Base-by-base conservation (phyloP, 2,888 invertebrate species). In the Mechanitis messenoides region DNA sequence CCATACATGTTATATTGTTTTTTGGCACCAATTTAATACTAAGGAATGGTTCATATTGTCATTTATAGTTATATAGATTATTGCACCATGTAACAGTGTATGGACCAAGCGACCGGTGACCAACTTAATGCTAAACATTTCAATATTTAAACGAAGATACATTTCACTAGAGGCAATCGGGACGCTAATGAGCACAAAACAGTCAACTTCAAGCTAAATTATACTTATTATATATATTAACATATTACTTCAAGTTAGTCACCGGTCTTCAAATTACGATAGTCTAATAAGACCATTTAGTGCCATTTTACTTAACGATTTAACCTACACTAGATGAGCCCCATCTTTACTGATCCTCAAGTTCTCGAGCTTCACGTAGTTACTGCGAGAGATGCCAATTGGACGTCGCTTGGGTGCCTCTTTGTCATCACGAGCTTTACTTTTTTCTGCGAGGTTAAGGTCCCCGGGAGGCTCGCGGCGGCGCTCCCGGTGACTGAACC, bases 301-400 rank as follows among this genome's bases (percentile, higher is more conserved):
- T 3, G 60, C 69, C 1, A 66, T 46, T 0, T 66, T 66, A 1
- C 64, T 60, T 28, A 67, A 62, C 12, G 64, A 3, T 59, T 69
- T 74, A 28, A 74, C 75, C 2, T 69, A 70, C 6, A 66, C 68
- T 1, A 20, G 56, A 0, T 70, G 72, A 3, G 76, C 77, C 45
- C 82, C 64, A 1, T 80, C 81, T 64, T 81, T 72, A 62, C 85
- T 85, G 3, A 91, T 90, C 71, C 85, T 87, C 59, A 91, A 65
- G 69, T 89, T 90, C 0, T 91, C 90, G 55, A 91, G 65, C 66
- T 87, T 88, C 11, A 90, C 91, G 63, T 91, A 91, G 70, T 90
- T 91, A 67, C 88, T 87, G 1, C 86, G 74, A 0, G 87, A 85
- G 28, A 88, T 90, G 0, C 83, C 86, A n/a, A 77, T 72, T 58